Conservation (phyloP, 2,888 invertebrate genomes). For the Nemotelus pantherinus region DNA sequence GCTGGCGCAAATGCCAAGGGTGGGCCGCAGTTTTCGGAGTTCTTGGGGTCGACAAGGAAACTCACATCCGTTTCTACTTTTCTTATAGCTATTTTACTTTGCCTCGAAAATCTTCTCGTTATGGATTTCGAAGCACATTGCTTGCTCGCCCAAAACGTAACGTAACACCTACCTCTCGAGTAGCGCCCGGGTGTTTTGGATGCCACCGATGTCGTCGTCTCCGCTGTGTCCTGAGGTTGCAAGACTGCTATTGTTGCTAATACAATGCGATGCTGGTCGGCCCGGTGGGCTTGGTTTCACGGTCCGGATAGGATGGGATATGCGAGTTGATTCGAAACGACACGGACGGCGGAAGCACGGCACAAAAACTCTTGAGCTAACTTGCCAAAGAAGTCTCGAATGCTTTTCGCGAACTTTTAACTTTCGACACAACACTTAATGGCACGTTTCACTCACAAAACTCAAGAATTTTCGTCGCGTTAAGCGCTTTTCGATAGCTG, state of each 20-base stretch:
- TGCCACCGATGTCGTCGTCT: conserved; percentile 33
- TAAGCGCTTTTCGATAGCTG: conserved; percentile 21
- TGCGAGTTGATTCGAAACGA: conserved; percentile 40
- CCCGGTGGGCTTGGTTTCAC: conserved; percentile 3
- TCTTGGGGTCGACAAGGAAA: background rate
- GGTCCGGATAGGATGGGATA: conserved; percentile 6
- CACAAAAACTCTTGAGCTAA: conserved; percentile 34
- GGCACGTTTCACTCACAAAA: conserved; percentile 40
- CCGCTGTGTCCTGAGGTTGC: conserved; percentile 28
- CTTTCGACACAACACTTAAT: conserved; percentile 3
- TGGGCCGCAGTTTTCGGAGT: background rate
- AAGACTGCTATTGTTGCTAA: conserved; percentile 35
- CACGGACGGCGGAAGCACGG: conserved; percentile 30
- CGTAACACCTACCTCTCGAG: conserved; percentile 34
- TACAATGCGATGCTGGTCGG: background rate
- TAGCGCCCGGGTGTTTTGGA: conserved; percentile 29
- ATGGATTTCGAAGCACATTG: conserved; percentile 22
- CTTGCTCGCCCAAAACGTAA: conserved; percentile 32
- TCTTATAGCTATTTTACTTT: background rate
- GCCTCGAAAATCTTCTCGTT: conserved; percentile 15
- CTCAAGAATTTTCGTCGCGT: background rate
- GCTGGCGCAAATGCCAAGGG: background rate
- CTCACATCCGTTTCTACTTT: conserved; percentile 42
- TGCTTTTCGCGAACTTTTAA: conserved; percentile 20
- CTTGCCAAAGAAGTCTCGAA: conserved; percentile 31